phyloP scores from a whole-genome alignment of 1,140 invertebrate genomes.

The Zaprionus kolodkinae region DNA sequence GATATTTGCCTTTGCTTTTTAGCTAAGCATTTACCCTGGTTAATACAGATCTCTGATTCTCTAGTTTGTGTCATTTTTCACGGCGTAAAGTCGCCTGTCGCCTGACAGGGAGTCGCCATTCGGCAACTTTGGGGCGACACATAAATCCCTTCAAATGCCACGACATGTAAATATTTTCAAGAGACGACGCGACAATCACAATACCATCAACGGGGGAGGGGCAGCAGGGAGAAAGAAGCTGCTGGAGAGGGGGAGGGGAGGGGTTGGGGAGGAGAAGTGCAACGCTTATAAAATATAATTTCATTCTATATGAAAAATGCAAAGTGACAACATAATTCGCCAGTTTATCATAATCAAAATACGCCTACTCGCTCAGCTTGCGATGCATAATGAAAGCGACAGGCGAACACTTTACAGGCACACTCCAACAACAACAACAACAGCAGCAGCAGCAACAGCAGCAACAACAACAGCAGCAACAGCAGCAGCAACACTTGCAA shows the following conservation, averaged over 20 bases:
- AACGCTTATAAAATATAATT: slow-evolving; percentile 76
- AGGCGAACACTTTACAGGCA: slow-evolving; percentile 70
- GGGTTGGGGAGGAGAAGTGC: slow-evolving; percentile 18
- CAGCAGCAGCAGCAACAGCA: slow-evolving; percentile 31
- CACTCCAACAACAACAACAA: slow-evolving; percentile 41
- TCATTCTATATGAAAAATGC: slow-evolving; percentile 83
- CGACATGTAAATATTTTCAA: slow-evolving; percentile 74
- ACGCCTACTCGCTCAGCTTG: slow-evolving; percentile 75
- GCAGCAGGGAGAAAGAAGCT: not conserved
- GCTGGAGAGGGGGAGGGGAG: slow-evolving; percentile 2
- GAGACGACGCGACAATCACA: slow-evolving; percentile 54
- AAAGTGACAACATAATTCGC: slow-evolving; percentile 84
- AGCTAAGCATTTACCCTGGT: slow-evolving; percentile 31
- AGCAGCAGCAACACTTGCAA: slow-evolving; percentile 32
- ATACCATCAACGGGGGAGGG: not conserved
- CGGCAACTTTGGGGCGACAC: slow-evolving; percentile 55
- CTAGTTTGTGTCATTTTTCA: slow-evolving; percentile 62
- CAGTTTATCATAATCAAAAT: slow-evolving; percentile 84
- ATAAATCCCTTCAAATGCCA: slow-evolving; percentile 79
- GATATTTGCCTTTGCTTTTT: slow-evolving; percentile 11
- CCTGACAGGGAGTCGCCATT: slow-evolving; percentile 51
- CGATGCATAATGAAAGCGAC: slow-evolving; percentile 63
- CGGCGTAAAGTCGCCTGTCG: slow-evolving; percentile 50
- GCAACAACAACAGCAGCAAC: slow-evolving; percentile 23
- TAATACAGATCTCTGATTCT: slow-evolving; percentile 53